These are phyloP conservation scores for Lerista edwardsae DNA, from an alignment of 2,797 vertebrate genomes.

Conservation along the genomic window DNA sequence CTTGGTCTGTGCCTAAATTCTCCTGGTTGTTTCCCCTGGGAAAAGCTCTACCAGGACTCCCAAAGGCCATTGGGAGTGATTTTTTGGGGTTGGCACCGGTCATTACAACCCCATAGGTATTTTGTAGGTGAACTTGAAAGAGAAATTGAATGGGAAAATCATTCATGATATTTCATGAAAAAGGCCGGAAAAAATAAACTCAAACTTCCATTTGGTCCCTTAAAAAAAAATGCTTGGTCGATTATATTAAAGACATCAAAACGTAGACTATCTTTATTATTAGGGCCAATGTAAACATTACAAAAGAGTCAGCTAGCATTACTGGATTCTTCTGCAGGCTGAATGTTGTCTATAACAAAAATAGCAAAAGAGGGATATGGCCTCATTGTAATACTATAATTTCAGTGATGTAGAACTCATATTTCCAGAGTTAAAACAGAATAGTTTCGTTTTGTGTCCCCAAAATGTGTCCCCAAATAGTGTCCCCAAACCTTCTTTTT, in stretches of 20 bases:
- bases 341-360: not conserved
- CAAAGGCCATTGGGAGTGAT: too few species aligned
- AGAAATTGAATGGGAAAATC: not conserved
- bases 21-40: too few species aligned
- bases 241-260: not conserved
- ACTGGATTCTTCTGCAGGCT: not conserved
- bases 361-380: not conserved
- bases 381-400: not conserved
- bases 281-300: not conserved
- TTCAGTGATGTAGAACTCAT: not conserved
- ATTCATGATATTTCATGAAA: not conserved
- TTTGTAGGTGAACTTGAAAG: not conserved
- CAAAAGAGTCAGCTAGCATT: not conserved
- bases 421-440: not conserved
- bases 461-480: too few species aligned
- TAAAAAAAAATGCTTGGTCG: not conserved
- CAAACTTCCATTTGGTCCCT: not conserved
- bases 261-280: not conserved
- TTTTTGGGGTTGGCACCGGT: too few species aligned
- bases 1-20: too few species aligned
- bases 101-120: too few species aligned
- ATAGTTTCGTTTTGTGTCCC: not conserved
- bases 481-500: constrained; percentile 51
- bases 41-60: too few species aligned
- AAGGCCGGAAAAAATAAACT: not conserved